A percentile compares a stretch with the other conserved stretches of the same genome.
Conservation (phyloP, 2,797 vertebrate genomes). For the Peromyscus eremicus region DNA sequence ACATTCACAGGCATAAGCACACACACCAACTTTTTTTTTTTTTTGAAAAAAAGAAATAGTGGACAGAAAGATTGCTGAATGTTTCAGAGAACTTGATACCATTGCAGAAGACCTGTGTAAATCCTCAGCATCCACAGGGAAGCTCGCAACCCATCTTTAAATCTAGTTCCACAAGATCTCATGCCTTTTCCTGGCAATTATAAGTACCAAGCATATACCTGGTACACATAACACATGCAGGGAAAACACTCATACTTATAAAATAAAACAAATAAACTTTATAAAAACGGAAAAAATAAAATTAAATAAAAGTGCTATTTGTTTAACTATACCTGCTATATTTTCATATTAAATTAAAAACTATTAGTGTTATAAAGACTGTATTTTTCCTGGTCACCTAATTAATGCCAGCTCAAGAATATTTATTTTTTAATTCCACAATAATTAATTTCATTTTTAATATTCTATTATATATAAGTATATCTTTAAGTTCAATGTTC, state of each 20-base stretch:
- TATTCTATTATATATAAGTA: constrained; percentile 67
- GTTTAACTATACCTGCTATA: not conserved
- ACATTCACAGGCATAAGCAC: not conserved
- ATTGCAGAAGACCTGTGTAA: too few species aligned
- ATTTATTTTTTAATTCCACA: not conserved
- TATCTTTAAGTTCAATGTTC: constrained; percentile 64
- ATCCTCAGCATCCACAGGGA: not conserved
- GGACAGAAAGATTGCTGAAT: not conserved
- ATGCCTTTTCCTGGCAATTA: not conserved
- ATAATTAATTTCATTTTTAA: constrained; percentile 64
- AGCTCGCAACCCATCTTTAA: not conserved
- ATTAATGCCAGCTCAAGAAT: constrained; percentile 71
- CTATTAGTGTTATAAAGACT: not conserved
- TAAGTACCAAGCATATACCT: not conserved
- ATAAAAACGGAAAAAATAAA: not conserved
- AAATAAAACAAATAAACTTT: not conserved
- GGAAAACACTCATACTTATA: not conserved
- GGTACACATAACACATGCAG: not conserved
- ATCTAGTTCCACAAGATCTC: not conserved
- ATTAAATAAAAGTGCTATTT: not conserved
- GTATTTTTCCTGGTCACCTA: constrained; percentile 66
- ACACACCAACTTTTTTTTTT: not conserved
- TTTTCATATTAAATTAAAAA: not conserved
- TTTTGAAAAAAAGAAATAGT: not conserved
- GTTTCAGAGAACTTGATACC: not conserved